A percentile compares a stretch with the other conserved stretches of the same genome.
Evolutionary conservation across 2,113 vertebrate species (phyloP).

Genomic region (Bos javanicus): DNA sequence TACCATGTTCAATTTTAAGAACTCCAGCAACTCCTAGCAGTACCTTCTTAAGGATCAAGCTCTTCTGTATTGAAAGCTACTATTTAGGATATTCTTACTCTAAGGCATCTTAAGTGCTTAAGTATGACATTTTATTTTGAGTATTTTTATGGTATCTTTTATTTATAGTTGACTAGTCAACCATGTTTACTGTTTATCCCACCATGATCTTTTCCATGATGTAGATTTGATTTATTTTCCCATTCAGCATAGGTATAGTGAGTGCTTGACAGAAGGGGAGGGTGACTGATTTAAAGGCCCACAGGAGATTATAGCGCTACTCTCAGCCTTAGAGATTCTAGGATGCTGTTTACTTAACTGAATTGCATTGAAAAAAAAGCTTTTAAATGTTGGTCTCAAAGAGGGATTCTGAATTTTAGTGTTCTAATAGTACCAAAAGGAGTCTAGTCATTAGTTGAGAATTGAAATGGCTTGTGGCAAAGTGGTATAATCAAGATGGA

Average conservation of each 20-base stretch:
- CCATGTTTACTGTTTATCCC: neutral
- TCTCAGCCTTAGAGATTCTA: neutral
- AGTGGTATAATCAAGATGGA: constrained; percentile 51
- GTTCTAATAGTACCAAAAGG: neutral
- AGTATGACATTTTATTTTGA: neutral
- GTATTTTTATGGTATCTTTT: neutral
- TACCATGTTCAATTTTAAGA: neutral
- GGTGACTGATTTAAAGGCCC: neutral
- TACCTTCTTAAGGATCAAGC: neutral
- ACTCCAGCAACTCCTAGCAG: neutral
- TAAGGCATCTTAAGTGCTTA: neutral
- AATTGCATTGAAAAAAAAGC: neutral
- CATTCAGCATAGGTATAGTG: neutral
- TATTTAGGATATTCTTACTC: neutral
- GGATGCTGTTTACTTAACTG: neutral
- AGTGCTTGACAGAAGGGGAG: neutral
- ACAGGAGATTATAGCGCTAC: neutral
- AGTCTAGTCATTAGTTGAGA: constrained; percentile 40
- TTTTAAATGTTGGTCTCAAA: neutral
- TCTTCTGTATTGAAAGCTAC: neutral
- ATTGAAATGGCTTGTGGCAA: constrained; percentile 32
- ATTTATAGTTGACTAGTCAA: neutral
- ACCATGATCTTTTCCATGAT: neutral
- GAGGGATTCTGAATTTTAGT: neutral
- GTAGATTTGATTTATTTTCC: neutral